Conservation (phyloP, 2,888 invertebrate genomes). For the Pristionchus fissidentatus region DNA sequence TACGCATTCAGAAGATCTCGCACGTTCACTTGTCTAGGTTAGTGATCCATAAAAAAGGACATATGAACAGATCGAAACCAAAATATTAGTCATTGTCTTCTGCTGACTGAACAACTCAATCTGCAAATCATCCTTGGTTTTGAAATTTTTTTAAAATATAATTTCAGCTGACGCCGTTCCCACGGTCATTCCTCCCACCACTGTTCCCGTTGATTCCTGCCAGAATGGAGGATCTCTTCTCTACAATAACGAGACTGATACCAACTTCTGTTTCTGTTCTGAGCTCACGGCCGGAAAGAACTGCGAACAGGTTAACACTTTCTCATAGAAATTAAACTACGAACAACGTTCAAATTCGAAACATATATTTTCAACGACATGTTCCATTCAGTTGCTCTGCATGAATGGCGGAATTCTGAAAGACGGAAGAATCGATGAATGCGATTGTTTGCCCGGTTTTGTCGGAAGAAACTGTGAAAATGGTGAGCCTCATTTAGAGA, state of each 20-base stretch:
- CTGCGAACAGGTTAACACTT: constrained; percentile 56
- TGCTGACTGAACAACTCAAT: too few species aligned
- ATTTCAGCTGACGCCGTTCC: neutral
- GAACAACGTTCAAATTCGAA: too few species aligned
- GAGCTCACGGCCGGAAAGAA: constrained; percentile 61
- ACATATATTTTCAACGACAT: too few species aligned
- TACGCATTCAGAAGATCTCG: constrained; percentile 62
- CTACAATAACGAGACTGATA: constrained; percentile 47
- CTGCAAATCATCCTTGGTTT: neutral
- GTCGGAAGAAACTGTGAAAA: constrained; percentile 64
- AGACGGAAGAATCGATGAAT: constrained; percentile 41
- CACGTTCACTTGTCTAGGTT: constrained; percentile 61
- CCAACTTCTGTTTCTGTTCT: constrained; percentile 61
- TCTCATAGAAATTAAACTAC: too few species aligned
- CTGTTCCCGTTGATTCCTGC: constrained; percentile 40
- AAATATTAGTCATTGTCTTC: too few species aligned
- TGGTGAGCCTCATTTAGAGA: too few species aligned
- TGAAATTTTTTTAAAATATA: too few species aligned
- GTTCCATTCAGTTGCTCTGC: constrained; percentile 58
- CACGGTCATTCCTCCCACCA: constrained; percentile 50
- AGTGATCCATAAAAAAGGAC: too few species aligned
- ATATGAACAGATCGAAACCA: too few species aligned
- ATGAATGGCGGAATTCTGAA: constrained; percentile 68
- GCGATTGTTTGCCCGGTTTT: constrained; percentile 60
- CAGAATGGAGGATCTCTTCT: constrained; percentile 49